Evolutionary conservation across 2,113 vertebrate genomes (phyloP).

Genomic region (Sorex fumeus): DNA sequence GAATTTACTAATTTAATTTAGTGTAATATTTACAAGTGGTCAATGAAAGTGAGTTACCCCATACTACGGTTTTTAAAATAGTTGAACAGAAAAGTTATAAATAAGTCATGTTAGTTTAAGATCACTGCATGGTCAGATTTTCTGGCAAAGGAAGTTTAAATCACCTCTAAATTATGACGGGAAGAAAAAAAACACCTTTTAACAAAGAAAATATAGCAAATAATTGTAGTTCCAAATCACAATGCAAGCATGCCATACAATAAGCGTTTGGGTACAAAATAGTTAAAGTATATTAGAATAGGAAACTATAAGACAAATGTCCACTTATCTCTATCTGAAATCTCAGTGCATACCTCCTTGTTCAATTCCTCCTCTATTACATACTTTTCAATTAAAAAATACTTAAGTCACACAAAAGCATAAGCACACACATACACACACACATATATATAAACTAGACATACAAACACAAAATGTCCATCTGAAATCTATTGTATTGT

Average conservation of each 20-base stretch:
- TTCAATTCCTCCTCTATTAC: background rate
- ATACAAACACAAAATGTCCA: background rate
- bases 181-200: background rate
- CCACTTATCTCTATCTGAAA: background rate
- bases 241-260: background rate
- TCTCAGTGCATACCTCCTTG: background rate
- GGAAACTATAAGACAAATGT: background rate
- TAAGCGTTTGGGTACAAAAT: background rate
- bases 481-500: background rate
- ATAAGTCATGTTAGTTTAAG: background rate
- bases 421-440: no score
- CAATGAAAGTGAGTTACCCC: background rate
- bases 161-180: conserved; percentile 33
- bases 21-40: conserved; percentile 13
- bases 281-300: conserved; percentile 40
- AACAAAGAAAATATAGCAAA: background rate
- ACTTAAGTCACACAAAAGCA: background rate
- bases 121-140: conserved; percentile 25
- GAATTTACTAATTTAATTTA: conserved; percentile 8
- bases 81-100: conserved; percentile 29
- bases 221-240: conserved; percentile 36
- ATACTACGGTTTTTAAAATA: background rate
- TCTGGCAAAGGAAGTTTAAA: conserved; percentile 41
- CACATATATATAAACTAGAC: background rate
- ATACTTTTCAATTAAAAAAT: conserved; percentile 60